Base-by-base conservation (phyloP, 2,113 vertebrate species). In the Polypterus senegalus region DNA sequence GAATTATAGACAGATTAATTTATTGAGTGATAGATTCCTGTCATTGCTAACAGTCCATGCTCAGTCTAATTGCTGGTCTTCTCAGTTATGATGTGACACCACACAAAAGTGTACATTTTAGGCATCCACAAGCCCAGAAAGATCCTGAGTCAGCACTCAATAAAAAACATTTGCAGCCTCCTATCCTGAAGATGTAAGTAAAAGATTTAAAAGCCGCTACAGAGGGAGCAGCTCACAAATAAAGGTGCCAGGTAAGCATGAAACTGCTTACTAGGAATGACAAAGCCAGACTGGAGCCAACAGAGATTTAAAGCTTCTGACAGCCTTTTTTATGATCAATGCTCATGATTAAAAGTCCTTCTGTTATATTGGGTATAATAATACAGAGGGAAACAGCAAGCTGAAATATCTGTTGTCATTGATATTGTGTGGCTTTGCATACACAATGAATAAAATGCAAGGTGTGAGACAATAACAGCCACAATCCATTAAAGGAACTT, bases 151-250 rank as follows among this genome's bases (percentile, higher is more conserved):
- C 84, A 86, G 86, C 84, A 83, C 84, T 86, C 83, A 86, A 85
- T 85, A 81, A 86, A 86, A 85, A 80, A 86, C 81, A 84, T 88
- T 86, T 88, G 84, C 86, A 88, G 86, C 78, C 82, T 72, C 82
- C 83, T 83, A 76, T 81, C 84, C 86, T 83, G 75, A 86, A 83
- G 83, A 81, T 77, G 79, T 74, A 77, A 78, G 80, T 67, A 54
- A 77, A 79, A 88, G 86, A 88, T 88, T 88, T 88, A 88, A 86
- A 88, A 80, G 86, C 79, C 77, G 78, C 83, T 83, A 86, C 86
- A 88, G 86, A 82, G 86, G 83, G 83, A 81, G 80, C 74, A 75
- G 83, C 82, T 84, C 71, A 71, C 66, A 64, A 77, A 67, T 67
- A 84, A 88, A 86, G 81, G 78, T 86, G 86, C 86, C 80, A 71